Evolutionary conservation across 2,113 vertebrate species (phyloP).

Genomic region (Calypte anna): DNA sequence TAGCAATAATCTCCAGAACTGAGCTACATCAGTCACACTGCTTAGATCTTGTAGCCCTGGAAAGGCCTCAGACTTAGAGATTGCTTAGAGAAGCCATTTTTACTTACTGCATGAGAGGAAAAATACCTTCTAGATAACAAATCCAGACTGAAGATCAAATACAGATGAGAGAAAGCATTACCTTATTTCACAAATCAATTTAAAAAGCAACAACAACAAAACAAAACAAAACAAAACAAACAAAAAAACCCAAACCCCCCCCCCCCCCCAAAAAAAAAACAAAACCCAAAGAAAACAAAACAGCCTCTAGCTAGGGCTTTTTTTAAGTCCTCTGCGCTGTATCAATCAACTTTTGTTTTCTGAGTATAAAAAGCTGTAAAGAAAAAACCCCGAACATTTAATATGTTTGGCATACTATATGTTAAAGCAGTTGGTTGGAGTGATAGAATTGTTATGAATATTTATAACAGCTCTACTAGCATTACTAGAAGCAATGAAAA

Average conservation of each 20-base stretch:
- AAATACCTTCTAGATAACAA: neutral
- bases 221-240: too few relatives aligned
- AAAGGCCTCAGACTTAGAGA: neutral
- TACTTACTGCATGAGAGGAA: neutral
- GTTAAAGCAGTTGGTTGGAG: conserved; percentile 30
- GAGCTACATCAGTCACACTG: neutral
- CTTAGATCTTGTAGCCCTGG: neutral
- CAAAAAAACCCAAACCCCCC: neutral
- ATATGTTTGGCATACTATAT: conserved; percentile 5
- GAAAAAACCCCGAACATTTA: conserved; percentile 21
- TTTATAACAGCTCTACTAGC: conserved; percentile 27
- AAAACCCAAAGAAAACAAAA: neutral
- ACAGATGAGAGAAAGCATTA: neutral
- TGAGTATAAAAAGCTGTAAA: neutral
- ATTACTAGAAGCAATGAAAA: conserved; percentile 18
- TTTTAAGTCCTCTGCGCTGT: neutral
- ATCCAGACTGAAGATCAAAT: neutral
- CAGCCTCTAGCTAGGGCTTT: neutral
- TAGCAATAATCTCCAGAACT: neutral
- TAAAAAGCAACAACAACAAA: neutral
- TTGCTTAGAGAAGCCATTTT: neutral
- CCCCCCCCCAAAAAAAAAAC: too few relatives aligned
- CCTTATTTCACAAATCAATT: neutral
- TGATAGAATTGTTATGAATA: conserved; percentile 51
- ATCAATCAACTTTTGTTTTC: conserved; percentile 6